phyloP scores from a whole-genome alignment of 2,113 vertebrate genomes.

The Circaetus gallicus region DNA sequence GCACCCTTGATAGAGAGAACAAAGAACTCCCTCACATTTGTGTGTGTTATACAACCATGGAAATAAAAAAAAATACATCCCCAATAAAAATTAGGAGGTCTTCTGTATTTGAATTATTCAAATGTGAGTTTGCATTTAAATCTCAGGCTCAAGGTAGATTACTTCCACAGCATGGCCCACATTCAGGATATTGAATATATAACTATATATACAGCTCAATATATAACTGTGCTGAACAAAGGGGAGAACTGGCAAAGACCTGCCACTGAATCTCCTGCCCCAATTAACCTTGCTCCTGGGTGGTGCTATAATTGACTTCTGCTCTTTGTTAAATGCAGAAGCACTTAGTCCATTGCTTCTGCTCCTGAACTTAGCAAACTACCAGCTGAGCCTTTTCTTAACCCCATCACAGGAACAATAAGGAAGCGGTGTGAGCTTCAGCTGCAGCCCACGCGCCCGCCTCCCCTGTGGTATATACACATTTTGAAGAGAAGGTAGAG shows the following conservation, averaged over 20 bases:
- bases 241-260: neutral
- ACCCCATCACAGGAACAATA: neutral
- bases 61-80: slow-evolving; percentile 2
- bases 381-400: slow-evolving; percentile 9
- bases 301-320: slow-evolving; percentile 10
- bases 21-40: neutral
- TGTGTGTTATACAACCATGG: neutral
- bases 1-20: neutral
- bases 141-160: neutral
- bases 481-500: neutral
- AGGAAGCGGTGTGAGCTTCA: neutral
- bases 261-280: neutral
- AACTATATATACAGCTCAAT: neutral
- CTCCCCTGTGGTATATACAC: neutral
- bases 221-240: neutral
- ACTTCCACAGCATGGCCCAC: neutral
- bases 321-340: neutral
- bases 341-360: neutral
- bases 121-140: neutral
- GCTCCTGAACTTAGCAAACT: neutral
- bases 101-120: slow-evolving; percentile 28
- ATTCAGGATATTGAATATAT: neutral
- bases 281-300: neutral
- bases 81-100: neutral
- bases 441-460: neutral